Conservation (phyloP, 2,888 invertebrate genomes). For the Pollenia griseotomentosa region DNA sequence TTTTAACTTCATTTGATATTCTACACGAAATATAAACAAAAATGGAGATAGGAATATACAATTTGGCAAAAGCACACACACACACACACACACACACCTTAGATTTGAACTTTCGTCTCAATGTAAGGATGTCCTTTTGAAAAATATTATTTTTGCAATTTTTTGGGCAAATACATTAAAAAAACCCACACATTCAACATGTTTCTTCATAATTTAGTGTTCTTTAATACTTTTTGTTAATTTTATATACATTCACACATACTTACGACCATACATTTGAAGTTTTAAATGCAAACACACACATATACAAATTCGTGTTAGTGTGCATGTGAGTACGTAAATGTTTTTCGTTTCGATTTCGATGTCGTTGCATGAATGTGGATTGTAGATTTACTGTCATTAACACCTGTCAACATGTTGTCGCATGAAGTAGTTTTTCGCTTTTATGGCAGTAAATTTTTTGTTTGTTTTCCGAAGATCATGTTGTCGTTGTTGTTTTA, state of each 20-base stretch:
- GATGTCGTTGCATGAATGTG: slow-evolving; percentile 34
- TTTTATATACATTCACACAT: slow-evolving; percentile 21
- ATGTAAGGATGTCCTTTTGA: too few relatives aligned
- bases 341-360: slow-evolving; percentile 30
- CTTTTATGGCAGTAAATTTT: slow-evolving; percentile 12
- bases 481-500: background rate
- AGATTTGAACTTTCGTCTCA: background rate
- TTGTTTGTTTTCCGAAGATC: background rate
- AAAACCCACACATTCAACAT: slow-evolving; percentile 10
- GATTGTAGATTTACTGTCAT: slow-evolving; percentile 50
- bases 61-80: slow-evolving; percentile 15
- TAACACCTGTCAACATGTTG: slow-evolving; percentile 64
- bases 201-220: slow-evolving; percentile 1
- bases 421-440: slow-evolving; percentile 32
- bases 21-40: slow-evolving; percentile 43
- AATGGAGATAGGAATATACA: slow-evolving; percentile 9
- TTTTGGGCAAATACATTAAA: background rate
- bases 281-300: background rate
- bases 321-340: slow-evolving; percentile 14
- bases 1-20: slow-evolving; percentile 59
- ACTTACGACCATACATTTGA: slow-evolving; percentile 10
- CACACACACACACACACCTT: background rate
- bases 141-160: too few relatives aligned
- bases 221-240: slow-evolving; percentile 11
- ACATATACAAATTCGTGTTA: too few relatives aligned